Conservation (phyloP, 2,888 invertebrate species). For the Dolichomitus sp. region DNA sequence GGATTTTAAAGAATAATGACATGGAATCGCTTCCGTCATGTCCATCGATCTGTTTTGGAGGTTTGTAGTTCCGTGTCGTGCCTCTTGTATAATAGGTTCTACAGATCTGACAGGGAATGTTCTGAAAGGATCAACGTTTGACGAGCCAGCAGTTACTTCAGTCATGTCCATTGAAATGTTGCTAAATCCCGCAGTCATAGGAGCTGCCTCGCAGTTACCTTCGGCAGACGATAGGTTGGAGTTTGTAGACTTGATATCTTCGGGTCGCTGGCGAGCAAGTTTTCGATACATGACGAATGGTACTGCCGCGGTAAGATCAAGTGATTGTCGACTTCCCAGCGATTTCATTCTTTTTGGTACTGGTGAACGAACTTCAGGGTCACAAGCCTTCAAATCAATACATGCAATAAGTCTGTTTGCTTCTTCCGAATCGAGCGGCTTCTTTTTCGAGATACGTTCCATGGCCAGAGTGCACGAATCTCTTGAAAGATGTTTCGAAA, state of each 20-base stretch:
- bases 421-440: neutral
- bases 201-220: neutral
- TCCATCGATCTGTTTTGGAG: slow-evolving; percentile 59
- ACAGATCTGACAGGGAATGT: neutral
- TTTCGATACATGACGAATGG: neutral
- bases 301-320: slow-evolving; percentile 17
- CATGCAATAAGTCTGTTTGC: neutral
- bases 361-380: slow-evolving; percentile 15
- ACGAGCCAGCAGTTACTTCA: neutral
- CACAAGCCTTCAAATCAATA: neutral
- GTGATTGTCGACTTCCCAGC: neutral
- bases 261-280: neutral
- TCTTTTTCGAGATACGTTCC: neutral
- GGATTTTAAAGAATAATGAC: neutral
- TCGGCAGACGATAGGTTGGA: neutral
- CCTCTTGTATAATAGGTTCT: neutral
- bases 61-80: neutral
- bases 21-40: slow-evolving; percentile 53
- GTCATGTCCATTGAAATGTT: too few relatives aligned
- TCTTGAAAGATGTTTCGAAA: neutral
- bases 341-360: slow-evolving; percentile 13
- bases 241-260: neutral
- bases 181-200: neutral
- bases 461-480: neutral
- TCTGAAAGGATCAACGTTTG: neutral